Percentiles rank a stretch among this genome's conserved stretches.
Evolutionary conservation across 2,113 vertebrate species (phyloP).

Genomic region (Alectura lathami): DNA sequence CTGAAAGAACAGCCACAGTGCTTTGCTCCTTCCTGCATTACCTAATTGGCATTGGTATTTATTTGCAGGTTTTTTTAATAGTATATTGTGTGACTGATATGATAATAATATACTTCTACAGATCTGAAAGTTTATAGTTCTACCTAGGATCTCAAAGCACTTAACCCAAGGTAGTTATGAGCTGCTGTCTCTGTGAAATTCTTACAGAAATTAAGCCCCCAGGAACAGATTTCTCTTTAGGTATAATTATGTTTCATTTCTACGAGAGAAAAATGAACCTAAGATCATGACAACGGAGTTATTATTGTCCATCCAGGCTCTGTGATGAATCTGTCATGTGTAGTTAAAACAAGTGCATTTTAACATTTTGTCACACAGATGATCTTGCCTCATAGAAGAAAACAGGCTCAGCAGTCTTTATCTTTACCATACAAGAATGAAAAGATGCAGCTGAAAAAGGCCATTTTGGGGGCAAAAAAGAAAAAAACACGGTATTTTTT

Average conservation of each 20-base stretch:
- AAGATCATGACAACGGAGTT: conserved; percentile 63
- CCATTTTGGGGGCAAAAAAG: not conserved
- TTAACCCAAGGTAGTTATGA: conserved; percentile 18
- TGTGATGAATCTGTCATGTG: conserved; percentile 46
- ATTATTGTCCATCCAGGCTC: conserved; percentile 64
- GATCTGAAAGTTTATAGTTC: conserved; percentile 15
- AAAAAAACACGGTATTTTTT: not conserved
- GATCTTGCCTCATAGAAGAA: conserved; percentile 56
- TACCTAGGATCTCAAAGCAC: conserved; percentile 30
- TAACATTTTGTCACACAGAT: conserved; percentile 56
- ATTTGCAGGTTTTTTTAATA: not conserved
- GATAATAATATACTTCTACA: conserved; percentile 6
- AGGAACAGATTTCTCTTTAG: conserved; percentile 55
- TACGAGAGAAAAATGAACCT: conserved; percentile 65
- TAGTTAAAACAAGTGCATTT: conserved; percentile 62
- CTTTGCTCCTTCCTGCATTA: conserved; percentile 22
- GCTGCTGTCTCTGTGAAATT: not conserved
- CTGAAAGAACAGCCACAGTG: conserved; percentile 14
- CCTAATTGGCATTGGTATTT: conserved; percentile 42
- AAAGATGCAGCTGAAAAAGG: conserved; percentile 58
- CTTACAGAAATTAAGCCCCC: conserved; percentile 54
- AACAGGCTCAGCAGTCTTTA: not conserved
- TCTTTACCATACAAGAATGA: conserved; percentile 39
- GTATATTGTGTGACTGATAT: not conserved
- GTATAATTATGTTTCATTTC: conserved; percentile 69